A percentile compares a stretch with the other conserved stretches of the same genome.
Evolutionary conservation across 2,888 invertebrate genomes (phyloP).

Genomic region (Agrochola macilenta): DNA sequence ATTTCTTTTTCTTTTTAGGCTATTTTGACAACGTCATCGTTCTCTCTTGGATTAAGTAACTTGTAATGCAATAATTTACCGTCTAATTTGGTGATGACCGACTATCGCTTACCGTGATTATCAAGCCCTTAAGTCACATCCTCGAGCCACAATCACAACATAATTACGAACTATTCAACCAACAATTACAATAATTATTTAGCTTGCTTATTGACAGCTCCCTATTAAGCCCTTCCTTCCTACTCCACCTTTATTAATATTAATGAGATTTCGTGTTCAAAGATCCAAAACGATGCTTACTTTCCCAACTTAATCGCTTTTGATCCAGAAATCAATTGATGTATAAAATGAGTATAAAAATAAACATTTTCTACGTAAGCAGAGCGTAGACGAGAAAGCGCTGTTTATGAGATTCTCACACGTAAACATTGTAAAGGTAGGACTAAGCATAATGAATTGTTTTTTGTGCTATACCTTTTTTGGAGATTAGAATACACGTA

Average conservation of each 20-base stretch:
- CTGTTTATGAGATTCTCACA: constrained; percentile 62
- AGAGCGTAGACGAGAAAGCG: constrained; percentile 63
- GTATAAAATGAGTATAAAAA: constrained; percentile 59
- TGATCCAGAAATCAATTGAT: constrained; percentile 60
- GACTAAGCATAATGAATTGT: constrained; percentile 15
- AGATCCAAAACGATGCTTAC: constrained; percentile 21
- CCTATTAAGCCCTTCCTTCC: constrained; percentile 52
- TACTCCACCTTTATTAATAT: constrained; percentile 39
- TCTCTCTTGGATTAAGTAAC: background rate
- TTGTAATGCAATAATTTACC: background rate
- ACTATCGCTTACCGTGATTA: constrained; percentile 5
- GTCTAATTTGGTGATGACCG: background rate
- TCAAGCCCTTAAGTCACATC: background rate
- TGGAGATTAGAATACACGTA: too few species aligned
- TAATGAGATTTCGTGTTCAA: constrained; percentile 38
- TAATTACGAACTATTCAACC: constrained; percentile 11
- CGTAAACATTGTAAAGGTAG: constrained; percentile 48
- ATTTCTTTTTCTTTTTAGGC: too few species aligned
- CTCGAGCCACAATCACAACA: background rate
- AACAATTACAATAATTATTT: constrained; percentile 39
- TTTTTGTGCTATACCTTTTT: background rate
- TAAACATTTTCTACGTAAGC: constrained; percentile 60
- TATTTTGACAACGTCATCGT: too few species aligned
- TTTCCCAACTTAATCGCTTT: constrained; percentile 45
- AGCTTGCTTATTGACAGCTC: constrained; percentile 27